Conservation (phyloP, 1,140 invertebrate species). For the Macrobrachium nipponense region DNA sequence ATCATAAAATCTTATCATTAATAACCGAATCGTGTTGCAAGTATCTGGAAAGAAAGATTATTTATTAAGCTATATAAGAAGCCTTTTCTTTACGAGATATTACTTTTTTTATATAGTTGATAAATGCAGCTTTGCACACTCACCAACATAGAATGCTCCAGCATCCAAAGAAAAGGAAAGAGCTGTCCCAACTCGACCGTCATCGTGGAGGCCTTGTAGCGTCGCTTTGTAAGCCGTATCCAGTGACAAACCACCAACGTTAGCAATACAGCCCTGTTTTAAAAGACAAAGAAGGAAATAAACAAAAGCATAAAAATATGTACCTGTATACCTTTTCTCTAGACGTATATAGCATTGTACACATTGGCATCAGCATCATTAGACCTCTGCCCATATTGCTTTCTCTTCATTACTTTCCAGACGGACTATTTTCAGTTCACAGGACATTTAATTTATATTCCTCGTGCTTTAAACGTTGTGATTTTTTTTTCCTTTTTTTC, state of each 20-base stretch:
- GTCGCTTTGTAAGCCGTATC: conserved; percentile 47
- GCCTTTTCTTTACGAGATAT: neutral
- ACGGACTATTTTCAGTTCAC: no score
- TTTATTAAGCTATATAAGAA: neutral
- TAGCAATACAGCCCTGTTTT: conserved; percentile 29
- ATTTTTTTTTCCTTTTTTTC: no score
- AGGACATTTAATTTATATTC: no score
- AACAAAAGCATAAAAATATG: neutral
- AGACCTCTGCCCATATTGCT: no score
- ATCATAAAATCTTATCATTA: no score
- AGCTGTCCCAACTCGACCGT: conserved; percentile 13
- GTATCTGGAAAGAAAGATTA: neutral
- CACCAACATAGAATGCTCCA: conserved; percentile 41
- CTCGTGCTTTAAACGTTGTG: no score
- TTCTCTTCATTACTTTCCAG: no score
- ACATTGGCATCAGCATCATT: no score
- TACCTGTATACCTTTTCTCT: neutral
- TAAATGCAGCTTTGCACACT: neutral
- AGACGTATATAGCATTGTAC: neutral
- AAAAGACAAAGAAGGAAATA: no score
- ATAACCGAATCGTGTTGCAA: no score
- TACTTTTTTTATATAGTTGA: no score
- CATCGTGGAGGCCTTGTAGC: conserved; percentile 8
- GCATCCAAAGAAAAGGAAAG: conserved; percentile 42
- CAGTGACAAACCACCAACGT: conserved; percentile 15